Evolutionary conservation across 2,113 vertebrate species (phyloP).

Genomic region (Mus pahari): DNA sequence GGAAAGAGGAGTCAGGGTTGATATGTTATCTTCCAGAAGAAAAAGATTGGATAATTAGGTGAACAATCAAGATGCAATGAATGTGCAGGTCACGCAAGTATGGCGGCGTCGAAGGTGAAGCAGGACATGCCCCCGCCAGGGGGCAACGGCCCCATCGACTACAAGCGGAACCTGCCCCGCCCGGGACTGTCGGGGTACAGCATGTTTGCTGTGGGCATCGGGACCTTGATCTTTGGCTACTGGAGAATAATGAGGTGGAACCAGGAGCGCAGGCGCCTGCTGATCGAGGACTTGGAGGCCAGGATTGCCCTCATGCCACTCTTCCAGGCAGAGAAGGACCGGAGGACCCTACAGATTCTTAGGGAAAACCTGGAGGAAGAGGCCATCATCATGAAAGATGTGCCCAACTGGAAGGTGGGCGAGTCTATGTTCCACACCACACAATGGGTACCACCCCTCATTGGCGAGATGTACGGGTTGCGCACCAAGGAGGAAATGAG

Average conservation of each 20-base stretch:
- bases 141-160: constrained; percentile 93
- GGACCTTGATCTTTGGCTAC: no score
- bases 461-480: constrained; percentile 91
- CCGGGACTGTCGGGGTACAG: constrained; percentile 94
- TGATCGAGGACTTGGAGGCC: constrained; percentile 93
- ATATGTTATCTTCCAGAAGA: background rate
- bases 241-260: no score
- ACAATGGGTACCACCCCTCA: constrained; percentile 90
- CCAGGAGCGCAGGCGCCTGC: constrained; percentile 92
- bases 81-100: constrained; percentile 74
- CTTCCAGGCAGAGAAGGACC: constrained; percentile 92
- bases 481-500: constrained; percentile 83
- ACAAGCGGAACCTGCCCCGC: constrained; percentile 94
- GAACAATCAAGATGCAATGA: background rate
- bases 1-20: background rate
- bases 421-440: constrained; percentile 92
- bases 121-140: constrained; percentile 97
- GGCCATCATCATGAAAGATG: constrained; percentile 93
- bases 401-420: constrained; percentile 96
- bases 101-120: constrained; percentile 97
- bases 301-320: constrained; percentile 93
- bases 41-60: background rate
- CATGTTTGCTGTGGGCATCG: no score
- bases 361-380: constrained; percentile 95
- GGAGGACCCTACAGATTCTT: constrained; percentile 89